Evolutionary conservation across 2,888 invertebrate genomes (phyloP).

Genomic region (Apoderus coryli): DNA sequence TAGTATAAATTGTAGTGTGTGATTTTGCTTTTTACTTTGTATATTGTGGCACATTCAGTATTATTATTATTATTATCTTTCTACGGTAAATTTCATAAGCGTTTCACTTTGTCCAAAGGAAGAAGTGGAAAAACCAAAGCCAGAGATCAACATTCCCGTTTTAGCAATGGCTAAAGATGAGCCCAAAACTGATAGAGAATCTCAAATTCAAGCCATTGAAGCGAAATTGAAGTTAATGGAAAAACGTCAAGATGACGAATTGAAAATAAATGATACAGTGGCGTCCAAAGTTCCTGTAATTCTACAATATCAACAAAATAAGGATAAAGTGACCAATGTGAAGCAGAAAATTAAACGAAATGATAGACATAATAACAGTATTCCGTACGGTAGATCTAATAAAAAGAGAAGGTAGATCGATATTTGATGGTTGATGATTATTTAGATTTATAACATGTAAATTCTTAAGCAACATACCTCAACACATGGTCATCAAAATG

Average conservation of each 20-base stretch:
- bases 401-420: constrained; percentile 15
- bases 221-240: constrained; percentile 74
- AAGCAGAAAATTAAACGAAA: constrained; percentile 17
- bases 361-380: constrained; percentile 20
- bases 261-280: constrained; percentile 57
- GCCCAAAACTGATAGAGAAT: constrained; percentile 57
- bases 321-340: constrained; percentile 14
- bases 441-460: too few species aligned
- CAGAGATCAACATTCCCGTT: constrained; percentile 62
- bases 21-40: too few species aligned
- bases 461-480: too few species aligned
- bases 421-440: too few species aligned
- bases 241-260: constrained; percentile 48
- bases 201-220: constrained; percentile 78
- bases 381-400: constrained; percentile 20
- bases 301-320: constrained; percentile 44
- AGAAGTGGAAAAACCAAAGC: constrained; percentile 60
- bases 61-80: too few species aligned
- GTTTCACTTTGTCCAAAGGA: too few species aligned
- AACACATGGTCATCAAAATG: too few species aligned
- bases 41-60: too few species aligned
- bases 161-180: constrained; percentile 47
- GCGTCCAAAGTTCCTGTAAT: constrained; percentile 51
- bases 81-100: too few species aligned
- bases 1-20: too few species aligned